These are phyloP conservation scores for Rhopalosiphum padi DNA, from an alignment of 1,140 invertebrate species.

Conservation along the genomic window DNA sequence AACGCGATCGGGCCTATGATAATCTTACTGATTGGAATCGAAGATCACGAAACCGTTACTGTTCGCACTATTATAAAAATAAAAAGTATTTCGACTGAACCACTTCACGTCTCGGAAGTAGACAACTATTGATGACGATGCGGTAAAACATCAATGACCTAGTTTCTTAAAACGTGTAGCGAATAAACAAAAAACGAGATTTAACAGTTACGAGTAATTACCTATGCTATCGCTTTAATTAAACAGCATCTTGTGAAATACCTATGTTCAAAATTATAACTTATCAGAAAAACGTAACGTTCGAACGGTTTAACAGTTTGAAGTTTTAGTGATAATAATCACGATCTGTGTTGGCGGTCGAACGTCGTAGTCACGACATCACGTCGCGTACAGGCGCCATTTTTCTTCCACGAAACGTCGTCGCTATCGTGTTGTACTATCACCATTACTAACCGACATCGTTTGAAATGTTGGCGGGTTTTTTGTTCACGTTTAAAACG, in stretches of 20 bases:
- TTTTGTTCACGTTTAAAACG: background rate
- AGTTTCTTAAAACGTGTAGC: background rate
- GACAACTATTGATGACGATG: background rate
- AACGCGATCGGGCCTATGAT: background rate
- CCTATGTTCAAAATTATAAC: background rate
- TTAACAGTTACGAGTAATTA: background rate
- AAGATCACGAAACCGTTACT: background rate
- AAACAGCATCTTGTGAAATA: background rate
- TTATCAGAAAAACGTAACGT: conserved; percentile 1
- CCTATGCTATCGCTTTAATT: background rate
- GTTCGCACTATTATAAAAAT: background rate
- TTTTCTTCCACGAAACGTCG: background rate
- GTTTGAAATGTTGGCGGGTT: background rate
- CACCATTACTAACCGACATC: background rate
- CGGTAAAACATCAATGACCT: background rate
- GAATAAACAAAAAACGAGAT: background rate
- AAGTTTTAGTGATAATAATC: background rate
- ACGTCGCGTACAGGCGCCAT: background rate
- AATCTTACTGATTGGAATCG: too few species aligned
- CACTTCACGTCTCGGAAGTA: background rate
- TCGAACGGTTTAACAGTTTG: background rate
- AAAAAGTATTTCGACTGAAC: background rate
- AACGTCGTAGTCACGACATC: background rate
- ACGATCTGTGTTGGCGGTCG: background rate
- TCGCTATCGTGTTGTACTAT: background rate